Percentiles rank a stretch among this genome's conserved stretches.
These are phyloP conservation scores for Dryocosmus kuriphilus DNA, from an alignment of 2,888 invertebrate species.

Conservation along the genomic window DNA sequence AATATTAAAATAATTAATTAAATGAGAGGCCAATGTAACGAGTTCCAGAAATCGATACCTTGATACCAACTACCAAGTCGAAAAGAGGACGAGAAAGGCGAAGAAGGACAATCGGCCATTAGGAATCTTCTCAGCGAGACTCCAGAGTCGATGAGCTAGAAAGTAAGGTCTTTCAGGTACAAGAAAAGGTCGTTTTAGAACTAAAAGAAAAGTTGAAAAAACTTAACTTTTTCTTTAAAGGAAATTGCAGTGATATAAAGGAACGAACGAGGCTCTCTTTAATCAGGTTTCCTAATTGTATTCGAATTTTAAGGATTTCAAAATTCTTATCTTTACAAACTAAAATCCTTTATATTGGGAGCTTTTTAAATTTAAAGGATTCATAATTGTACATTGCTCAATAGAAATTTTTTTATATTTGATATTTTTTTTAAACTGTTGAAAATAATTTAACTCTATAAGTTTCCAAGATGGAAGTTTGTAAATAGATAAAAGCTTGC, in stretches of 20 bases:
- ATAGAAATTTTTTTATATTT: too few species aligned
- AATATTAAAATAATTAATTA: not conserved
- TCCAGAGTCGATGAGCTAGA: constrained; percentile 49
- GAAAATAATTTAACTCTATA: too few species aligned
- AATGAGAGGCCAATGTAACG: not conserved
- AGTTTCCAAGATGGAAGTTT: too few species aligned
- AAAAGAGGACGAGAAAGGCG: constrained; percentile 48
- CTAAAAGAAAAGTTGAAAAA: not conserved
- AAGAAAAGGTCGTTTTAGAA: constrained; percentile 24
- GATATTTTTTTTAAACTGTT: too few species aligned
- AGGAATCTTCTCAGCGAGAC: constrained; percentile 45
- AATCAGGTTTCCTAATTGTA: too few species aligned
- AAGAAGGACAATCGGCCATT: constrained; percentile 46
- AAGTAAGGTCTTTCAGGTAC: constrained; percentile 46
- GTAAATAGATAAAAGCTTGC: too few species aligned
- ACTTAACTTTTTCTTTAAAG: not conserved
- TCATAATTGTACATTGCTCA: too few species aligned
- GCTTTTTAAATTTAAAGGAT: too few species aligned
- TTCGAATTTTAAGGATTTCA: too few species aligned
- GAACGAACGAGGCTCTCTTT: too few species aligned
- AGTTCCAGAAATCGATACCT: not conserved
- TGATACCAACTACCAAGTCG: not conserved
- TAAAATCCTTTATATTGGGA: too few species aligned
- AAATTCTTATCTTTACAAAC: too few species aligned
- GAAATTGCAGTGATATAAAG: not conserved